phyloP scores from a whole-genome alignment of 2,888 invertebrate genomes.

The Catonia carolina region DNA sequence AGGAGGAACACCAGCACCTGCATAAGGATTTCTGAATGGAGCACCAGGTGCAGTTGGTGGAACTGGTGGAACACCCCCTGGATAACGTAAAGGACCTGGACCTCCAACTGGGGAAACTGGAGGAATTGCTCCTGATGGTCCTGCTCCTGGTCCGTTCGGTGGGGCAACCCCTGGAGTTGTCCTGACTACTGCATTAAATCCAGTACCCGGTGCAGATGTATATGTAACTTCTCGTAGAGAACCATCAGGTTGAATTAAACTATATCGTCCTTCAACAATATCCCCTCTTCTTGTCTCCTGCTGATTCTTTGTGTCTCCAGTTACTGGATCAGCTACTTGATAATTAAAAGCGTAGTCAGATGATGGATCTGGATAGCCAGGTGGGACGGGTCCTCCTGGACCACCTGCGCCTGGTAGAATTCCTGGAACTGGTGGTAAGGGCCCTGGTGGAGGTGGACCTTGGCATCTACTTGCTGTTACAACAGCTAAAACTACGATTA shows the following conservation, averaged over 20 bases:
- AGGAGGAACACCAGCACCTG: not conserved
- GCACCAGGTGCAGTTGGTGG: not conserved
- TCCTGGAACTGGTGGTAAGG: not conserved
- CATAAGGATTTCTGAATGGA: too few species aligned
- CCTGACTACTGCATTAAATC: slow-evolving; percentile 14
- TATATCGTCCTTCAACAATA: slow-evolving; percentile 10
- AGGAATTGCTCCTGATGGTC: not conserved
- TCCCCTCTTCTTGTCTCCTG: slow-evolving; percentile 7
- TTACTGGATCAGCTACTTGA: slow-evolving; percentile 16
- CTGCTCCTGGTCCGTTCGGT: slow-evolving; percentile 7
- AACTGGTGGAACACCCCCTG: not conserved
- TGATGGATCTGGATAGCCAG: slow-evolving; percentile 8
- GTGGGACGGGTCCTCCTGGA: slow-evolving; percentile 4
- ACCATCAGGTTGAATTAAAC: slow-evolving; percentile 15
- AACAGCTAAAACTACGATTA: too few species aligned
- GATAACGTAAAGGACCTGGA: not conserved
- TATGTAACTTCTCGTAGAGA: slow-evolving; percentile 1
- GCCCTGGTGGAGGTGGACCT: not conserved
- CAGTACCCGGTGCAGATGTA: slow-evolving; percentile 6
- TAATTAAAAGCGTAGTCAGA: slow-evolving; percentile 14
- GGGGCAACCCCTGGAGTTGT: slow-evolving; percentile 12
- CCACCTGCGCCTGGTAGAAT: not conserved
- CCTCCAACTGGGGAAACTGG: not conserved
- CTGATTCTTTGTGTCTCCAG: slow-evolving; percentile 13
- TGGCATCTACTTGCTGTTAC: not conserved